Conservation (phyloP, 2,113 vertebrate species). For the Myiopsitta monachus region DNA sequence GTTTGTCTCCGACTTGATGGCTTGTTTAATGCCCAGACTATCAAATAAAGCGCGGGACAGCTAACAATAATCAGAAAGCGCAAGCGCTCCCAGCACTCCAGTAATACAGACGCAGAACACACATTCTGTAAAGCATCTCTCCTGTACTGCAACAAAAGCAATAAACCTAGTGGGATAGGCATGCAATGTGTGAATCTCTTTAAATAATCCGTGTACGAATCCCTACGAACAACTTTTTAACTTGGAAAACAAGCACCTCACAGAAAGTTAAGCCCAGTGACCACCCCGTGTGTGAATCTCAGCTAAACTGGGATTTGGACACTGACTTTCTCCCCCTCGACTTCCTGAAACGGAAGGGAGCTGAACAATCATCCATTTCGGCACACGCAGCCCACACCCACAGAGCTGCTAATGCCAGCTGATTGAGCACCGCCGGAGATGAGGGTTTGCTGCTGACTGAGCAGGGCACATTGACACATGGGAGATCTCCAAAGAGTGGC, state of each 20-base stretch:
- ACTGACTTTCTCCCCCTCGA: not conserved
- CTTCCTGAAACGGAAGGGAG: not conserved
- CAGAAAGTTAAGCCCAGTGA: not conserved
- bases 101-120: not conserved
- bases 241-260: not conserved
- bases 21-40: not conserved
- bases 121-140: not conserved
- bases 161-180: not conserved
- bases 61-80: not conserved
- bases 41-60: not conserved
- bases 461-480: not conserved
- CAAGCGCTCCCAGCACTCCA: not conserved
- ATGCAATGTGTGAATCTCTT: not conserved
- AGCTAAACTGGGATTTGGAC: not conserved
- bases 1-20: not conserved
- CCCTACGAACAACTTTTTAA: not conserved
- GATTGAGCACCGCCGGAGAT: not conserved
- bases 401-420: not conserved
- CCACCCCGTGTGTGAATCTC: not conserved
- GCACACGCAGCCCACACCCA: slow-evolving; percentile 53
- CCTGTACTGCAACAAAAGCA: not conserved
- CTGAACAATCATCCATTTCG: slow-evolving; percentile 42
- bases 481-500: not conserved
- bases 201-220: not conserved
- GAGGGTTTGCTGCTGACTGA: slow-evolving; percentile 39